Base-by-base conservation (phyloP, 2,888 invertebrate species). In the Deilephila porcellus region DNA sequence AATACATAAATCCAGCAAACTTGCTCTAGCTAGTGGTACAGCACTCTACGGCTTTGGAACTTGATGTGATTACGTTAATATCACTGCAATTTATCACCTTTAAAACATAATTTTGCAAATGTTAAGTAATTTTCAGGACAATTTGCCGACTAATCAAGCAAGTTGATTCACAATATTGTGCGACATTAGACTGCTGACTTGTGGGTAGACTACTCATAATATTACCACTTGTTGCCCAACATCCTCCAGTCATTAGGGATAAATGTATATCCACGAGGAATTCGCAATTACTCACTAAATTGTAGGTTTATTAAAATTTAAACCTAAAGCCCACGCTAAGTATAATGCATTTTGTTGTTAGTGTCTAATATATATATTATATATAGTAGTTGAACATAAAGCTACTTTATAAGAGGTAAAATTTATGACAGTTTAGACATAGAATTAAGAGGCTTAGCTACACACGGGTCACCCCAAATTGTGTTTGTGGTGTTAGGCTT, bases 191-290 rank as follows among this genome's bases (percentile, higher is more conserved):
- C 29, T 25, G 29, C 14, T 5, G 29, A 1, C 14, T 5, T 4
- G 25, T 60, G 60, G 60, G 60, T 14, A 11, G 60, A 17, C 60
- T 6, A 56, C 7, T 64, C 34, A 64, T 64, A 64, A 64, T 20
- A 56, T n/a, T n/a, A 17, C 37, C 64, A 20, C n/a, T 19, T 14
- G 64, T 64, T 80, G 76, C 34, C 67, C 73, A 75, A 75, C 74
- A 76, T 76, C 77, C 75, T 64, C n/a, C 20, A 20, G 64, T 37
- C 37, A 64, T 64, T 37, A 64, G n/a, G 37, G 63, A 64, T 64
- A 64, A 64, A 64, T 56, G 53, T n/a, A 29, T 60, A 37, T 37
- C 37, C 34, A 37, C 37, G 19, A 37, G 64, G 37, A 64, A 64
- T 64, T 64, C n/a, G 37, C 37, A 64, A 64, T 64, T 34, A 64